A percentile compares a stretch with the other conserved stretches of the same genome.
phyloP scores from a whole-genome alignment of 2,797 vertebrate species.

The Valencia hispanica region DNA sequence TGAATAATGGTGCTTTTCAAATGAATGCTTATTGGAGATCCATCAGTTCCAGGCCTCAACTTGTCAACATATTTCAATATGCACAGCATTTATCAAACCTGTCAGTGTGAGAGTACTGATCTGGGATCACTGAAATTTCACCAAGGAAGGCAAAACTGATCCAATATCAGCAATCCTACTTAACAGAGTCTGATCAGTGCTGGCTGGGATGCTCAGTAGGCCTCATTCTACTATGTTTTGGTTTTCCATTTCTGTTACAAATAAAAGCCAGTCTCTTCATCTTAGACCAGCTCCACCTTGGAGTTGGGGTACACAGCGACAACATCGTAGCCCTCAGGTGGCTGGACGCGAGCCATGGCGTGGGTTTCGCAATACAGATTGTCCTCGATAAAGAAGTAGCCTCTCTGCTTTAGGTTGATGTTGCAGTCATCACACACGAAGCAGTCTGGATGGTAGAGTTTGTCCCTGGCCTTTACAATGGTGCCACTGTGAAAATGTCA shows the following conservation, averaged over 20 bases:
- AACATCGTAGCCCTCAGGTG: conserved; percentile 96
- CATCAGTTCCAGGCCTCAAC: conserved; percentile 13
- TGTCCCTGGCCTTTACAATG: conserved; percentile 96
- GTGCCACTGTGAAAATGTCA: conserved; percentile 83
- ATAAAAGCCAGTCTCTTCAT: not conserved
- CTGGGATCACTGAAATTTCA: conserved; percentile 39
- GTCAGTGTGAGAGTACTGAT: conserved; percentile 49
- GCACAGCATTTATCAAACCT: conserved; percentile 37
- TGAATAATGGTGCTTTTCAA: conserved; percentile 25
- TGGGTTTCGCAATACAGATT: conserved; percentile 97
- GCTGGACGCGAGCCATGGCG: conserved; percentile 93
- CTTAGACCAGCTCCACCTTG: conserved; percentile 94
- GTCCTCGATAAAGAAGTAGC: conserved; percentile 98
- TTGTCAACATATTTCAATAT: conserved; percentile 37
- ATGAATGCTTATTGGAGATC: conserved; percentile 15
- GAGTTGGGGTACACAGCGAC: conserved; percentile 98
- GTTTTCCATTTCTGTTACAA: conserved; percentile 26
- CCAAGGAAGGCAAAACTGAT: conserved; percentile 37
- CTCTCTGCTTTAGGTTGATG: conserved; percentile 92
- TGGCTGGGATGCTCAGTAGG: conserved; percentile 31
- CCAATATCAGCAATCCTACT: conserved; percentile 46
- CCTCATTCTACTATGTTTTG: conserved; percentile 25
- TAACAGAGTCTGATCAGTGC: conserved; percentile 43
- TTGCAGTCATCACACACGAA: conserved; percentile 96
- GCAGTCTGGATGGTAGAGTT: conserved; percentile 97